Base-by-base conservation (phyloP, 2,888 invertebrate species). In the Netelia virgata region DNA sequence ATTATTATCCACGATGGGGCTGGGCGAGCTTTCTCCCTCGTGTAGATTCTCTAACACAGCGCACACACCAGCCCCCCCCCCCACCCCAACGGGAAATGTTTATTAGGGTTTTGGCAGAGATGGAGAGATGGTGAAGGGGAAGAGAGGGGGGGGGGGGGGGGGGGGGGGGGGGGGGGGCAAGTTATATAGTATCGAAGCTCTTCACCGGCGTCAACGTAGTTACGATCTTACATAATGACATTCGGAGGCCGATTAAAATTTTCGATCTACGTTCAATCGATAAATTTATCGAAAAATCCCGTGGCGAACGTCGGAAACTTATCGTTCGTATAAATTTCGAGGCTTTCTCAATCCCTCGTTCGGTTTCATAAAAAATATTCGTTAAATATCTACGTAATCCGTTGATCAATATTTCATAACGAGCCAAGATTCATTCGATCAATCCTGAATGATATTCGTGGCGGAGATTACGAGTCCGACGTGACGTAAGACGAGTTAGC, bases 1-100 rank as follows among this genome's bases (percentile, higher is more conserved):
- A 78, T 86, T 85, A 86, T 86, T 82, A 77, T 82, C 79, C 76
- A 20, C 70, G 28, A 23, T 11, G 61, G 16, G 16, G 16, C 53
- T 16, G 47, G 43, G 59, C 47, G 55, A 11, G 28, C 11, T 10
- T 18, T 36, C 16, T n/a, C 28, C 69, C 70, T 53, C 64, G 57
- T 73, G 50, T 47, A 10, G 53, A n/a, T 28, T 53, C 23, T 76
- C 76, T 63, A 16, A 47, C 53, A 57, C 43, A 55, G 43, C 55
- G n/a, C 57, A 16, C 57, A 9, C 57, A 57, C 18, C 47, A 47
- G 14, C 10, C 14, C 1, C 14, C 11, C 8, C 43, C 41, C 47
- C 57, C n/a, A n/a, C n/a, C n/a, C 82, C 77, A 74, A 59, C 23
- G 79, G 70, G 83, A 72, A 63, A 79, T 55, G 59, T 83, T 79